Base-by-base conservation (phyloP, 2,797 vertebrate species). In the Austrolebias charrua region DNA sequence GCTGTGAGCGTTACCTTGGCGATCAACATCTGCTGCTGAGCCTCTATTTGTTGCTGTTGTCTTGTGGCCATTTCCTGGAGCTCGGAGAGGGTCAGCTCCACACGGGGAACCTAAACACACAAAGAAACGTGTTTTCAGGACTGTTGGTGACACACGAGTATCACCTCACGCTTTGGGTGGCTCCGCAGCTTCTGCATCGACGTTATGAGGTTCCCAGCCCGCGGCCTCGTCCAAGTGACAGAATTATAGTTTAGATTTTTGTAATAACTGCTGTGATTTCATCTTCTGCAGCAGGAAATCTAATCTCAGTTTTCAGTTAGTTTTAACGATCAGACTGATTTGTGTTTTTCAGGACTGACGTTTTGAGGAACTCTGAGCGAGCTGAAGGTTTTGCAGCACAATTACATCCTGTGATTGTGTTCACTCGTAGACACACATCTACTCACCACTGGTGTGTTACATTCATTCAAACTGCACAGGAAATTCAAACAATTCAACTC, bases 21-120 rank as follows among this genome's bases (percentile, higher is more conserved):
- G 60, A 98, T 94, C 86, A 99, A 79, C 94, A 96, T 96, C 85
- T 98, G 96, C 85, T 99, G 96, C 81, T 99, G 96, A 71, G 94
- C 96, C 81, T 99, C 96, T 73, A 99, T 98, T 75, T 98, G 96
- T 80, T 97, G 96, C 82, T 98, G 96, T 65, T 98, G 97, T 82
- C 96, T 93, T 8, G 94, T 93, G 75, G 96, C 97, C 96, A 98
- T 98, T 87, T 98, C 97, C 80, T 98, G 96, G 78, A 99, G 95
- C 86, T 98, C 95, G 9, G 95, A 94, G 65, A 98, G 95, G 48
- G 97, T 98, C 65, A 98, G 94, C 78, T 98, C 96, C 64, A 96
- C 95, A 16, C 94, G 94, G 38, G 96, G 93, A 73, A 87, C 82
- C 89, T 89, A 51, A 24, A 63, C 56, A 71, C 16, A 63, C 44